These are phyloP conservation scores for Diorhabda elongata DNA, from an alignment of 1,140 invertebrate species.

Conservation along the genomic window DNA sequence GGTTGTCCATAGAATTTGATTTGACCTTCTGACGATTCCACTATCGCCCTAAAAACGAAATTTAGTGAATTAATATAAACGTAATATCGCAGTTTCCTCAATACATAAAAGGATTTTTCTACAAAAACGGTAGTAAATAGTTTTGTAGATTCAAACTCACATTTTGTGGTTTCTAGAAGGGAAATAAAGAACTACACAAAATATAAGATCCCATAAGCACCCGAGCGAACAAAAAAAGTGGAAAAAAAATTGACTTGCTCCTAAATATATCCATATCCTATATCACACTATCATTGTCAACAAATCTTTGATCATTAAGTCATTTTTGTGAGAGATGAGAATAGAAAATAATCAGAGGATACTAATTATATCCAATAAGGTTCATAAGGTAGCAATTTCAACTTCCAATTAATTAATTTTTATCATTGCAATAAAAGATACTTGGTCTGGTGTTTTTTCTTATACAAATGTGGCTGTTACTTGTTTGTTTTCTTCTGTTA, in stretches of 20 bases:
- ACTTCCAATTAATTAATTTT: too few relatives aligned
- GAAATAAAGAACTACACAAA: not conserved
- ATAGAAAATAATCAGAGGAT: too few relatives aligned
- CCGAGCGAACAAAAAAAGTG: not conserved
- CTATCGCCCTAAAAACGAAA: slow-evolving; percentile 15
- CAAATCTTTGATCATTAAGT: too few relatives aligned
- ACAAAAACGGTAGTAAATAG: not conserved
- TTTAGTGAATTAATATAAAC: too few relatives aligned
- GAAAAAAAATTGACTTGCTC: not conserved
- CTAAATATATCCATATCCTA: not conserved
- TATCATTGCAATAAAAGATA: too few relatives aligned
- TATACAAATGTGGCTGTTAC: too few relatives aligned
- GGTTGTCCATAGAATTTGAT: slow-evolving; percentile 3
- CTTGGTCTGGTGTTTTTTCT: too few relatives aligned
- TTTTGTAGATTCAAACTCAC: not conserved
- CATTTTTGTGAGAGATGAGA: too few relatives aligned
- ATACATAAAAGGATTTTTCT: not conserved
- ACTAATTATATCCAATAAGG: too few relatives aligned
- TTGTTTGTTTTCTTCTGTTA: too few relatives aligned
- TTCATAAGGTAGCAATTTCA: too few relatives aligned
- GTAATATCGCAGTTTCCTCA: not conserved
- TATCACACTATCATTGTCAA: too few relatives aligned
- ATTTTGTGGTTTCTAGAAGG: not conserved
- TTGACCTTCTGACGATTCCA: slow-evolving; percentile 6
- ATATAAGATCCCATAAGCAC: not conserved